A percentile compares a stretch with the other conserved stretches of the same genome.
Evolutionary conservation across 2,888 invertebrate species (phyloP).

Genomic region (Zootermopsis nevadensis): DNA sequence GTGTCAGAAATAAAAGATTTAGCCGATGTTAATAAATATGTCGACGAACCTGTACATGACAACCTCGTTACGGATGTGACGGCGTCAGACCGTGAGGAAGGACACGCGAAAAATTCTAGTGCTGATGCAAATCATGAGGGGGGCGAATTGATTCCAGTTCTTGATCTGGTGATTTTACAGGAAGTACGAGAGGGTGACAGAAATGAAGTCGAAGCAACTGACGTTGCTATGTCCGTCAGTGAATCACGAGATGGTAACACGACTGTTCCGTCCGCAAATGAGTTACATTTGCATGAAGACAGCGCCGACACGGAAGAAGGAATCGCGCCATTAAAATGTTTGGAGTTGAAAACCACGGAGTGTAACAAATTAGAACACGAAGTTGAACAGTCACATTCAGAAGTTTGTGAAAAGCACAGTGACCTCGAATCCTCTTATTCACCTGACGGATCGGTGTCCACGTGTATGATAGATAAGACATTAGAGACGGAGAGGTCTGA

Average conservation of each 20-base stretch:
- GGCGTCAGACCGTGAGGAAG: conserved; percentile 31
- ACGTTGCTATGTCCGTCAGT: not conserved
- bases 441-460: not conserved
- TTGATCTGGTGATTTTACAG: not conserved
- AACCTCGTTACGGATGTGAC: conserved; percentile 31
- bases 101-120: not conserved
- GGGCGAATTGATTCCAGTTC: not conserved
- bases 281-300: not conserved
- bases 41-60: conserved; percentile 28
- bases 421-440: not conserved
- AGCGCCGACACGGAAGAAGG: not conserved
- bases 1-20: too few species aligned
- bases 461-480: not conserved
- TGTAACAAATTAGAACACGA: not conserved
- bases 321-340: not conserved
- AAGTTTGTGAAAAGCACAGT: not conserved
- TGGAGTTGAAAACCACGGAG: not conserved
- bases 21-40: too few species aligned
- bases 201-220: too few species aligned
- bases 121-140: not conserved
- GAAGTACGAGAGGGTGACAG: not conserved
- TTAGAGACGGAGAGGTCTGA: not conserved
- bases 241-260: not conserved
- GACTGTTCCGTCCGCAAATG: not conserved
- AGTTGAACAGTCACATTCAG: not conserved